Evolutionary conservation across 1,140 invertebrate species (phyloP).

Genomic region (Anastatus disparis): DNA sequence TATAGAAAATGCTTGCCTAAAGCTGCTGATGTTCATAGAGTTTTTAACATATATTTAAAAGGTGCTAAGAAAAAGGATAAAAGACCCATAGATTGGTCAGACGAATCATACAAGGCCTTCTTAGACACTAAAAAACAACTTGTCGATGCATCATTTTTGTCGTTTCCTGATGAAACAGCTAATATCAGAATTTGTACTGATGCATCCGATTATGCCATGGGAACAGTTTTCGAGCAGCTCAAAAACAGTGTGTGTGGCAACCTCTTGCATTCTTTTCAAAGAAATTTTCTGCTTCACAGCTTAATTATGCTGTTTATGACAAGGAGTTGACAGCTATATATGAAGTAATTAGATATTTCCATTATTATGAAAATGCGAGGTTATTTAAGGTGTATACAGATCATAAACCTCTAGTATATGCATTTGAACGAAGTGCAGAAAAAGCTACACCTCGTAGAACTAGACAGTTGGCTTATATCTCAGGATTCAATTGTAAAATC

Average conservation of each 20-base stretch:
- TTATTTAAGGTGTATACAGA: neutral
- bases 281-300: neutral
- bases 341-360: no score
- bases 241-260: neutral
- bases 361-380: neutral
- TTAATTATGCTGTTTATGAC: neutral
- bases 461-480: neutral
- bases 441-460: neutral
- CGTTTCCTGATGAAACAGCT: neutral
- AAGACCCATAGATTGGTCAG: neutral
- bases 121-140: neutral
- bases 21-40: no score
- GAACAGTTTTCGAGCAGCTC: no score
- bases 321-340: neutral
- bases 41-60: no score
- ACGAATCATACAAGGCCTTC: neutral
- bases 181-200: neutral
- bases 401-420: neutral
- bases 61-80: no score
- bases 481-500: neutral
- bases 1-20: no score
- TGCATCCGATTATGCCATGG: neutral
- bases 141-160: neutral
- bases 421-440: neutral
- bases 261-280: neutral